Conservation (phyloP, 2,113 vertebrate species). For the Rhinolophus ferrumequinum region DNA sequence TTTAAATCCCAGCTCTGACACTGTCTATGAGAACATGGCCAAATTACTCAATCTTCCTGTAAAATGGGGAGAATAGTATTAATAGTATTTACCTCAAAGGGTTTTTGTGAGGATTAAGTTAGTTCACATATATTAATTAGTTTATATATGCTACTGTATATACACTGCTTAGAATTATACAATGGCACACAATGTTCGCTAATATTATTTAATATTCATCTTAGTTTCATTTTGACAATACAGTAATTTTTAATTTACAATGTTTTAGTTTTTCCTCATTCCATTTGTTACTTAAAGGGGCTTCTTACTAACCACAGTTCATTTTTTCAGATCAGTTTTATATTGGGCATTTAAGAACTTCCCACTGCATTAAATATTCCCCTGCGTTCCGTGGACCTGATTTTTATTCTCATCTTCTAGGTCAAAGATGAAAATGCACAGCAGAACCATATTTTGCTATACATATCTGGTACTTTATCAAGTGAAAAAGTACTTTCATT, state of each 20-base stretch:
- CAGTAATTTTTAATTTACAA: neutral
- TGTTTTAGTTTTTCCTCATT: neutral
- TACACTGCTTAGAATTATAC: neutral
- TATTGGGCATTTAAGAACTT: neutral
- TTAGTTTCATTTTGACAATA: conserved; percentile 19
- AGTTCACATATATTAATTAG: neutral
- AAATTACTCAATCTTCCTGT: neutral
- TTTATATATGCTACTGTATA: neutral
- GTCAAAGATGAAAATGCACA: neutral
- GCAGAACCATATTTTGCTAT: neutral
- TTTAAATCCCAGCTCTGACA: neutral
- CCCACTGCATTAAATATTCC: neutral
- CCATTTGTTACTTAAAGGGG: neutral
- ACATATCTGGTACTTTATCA: neutral
- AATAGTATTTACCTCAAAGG: neutral
- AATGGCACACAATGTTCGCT: neutral
- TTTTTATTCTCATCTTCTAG: neutral
- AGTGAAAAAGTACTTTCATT: conserved; percentile 11
- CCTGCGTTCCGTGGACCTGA: neutral
- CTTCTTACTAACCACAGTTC: neutral
- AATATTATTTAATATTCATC: neutral
- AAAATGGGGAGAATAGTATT: neutral
- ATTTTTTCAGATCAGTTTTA: neutral
- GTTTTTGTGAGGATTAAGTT: neutral
- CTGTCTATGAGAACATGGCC: neutral